Evolutionary conservation across 2,888 invertebrate genomes (phyloP), one percentile per base, ranked within the genome.

Genomic region (Spicauda simplicius): DNA sequence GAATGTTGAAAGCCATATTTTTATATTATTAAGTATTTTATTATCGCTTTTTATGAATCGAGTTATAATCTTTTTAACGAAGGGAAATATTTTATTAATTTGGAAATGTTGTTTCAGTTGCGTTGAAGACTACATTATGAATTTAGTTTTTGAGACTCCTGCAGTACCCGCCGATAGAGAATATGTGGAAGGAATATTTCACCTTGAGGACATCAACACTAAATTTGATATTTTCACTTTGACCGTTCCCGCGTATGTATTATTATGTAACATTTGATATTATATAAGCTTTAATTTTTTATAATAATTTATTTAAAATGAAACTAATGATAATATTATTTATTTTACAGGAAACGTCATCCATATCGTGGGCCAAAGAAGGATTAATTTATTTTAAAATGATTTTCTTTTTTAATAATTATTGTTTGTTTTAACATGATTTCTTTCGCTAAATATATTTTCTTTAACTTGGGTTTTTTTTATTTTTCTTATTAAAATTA

Each of bases 71-170:
- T 10, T 33, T 1, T 10, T 1, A 1, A 33, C 10, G 33, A 33
- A 33, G 1, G 10, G 33, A 33, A 33, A 33, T 10, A 6, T 33
- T 8, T 10, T 45, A 45, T 45, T 45, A 10, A 45, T 45, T 14
- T 45, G 0, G 4, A 45, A 14, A 45, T 45, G 16, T 56, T 61
- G 1, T 76, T 74, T 14, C 80, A 92, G 92, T 75, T 93, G 92
- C 68, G 92, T 93, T n/a, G 91, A 93, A 74, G 92, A 93, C 72
- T 92, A 91, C 75, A 90, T 93, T 20, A 89, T 91, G 92, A 91
- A 92, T 70, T 75, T 90, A 64, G 88, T 93, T 25, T 93, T 89
- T 60, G 92, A 93, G 73, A 90, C 88, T 0, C 92, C 91, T 6
- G 91, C 91, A 0, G 77, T 87, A 3, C 84, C 85, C 1, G 92